These are phyloP conservation scores for Rhinogobio ventralis DNA, from an alignment of 2,797 vertebrate species.

Conservation along the genomic window DNA sequence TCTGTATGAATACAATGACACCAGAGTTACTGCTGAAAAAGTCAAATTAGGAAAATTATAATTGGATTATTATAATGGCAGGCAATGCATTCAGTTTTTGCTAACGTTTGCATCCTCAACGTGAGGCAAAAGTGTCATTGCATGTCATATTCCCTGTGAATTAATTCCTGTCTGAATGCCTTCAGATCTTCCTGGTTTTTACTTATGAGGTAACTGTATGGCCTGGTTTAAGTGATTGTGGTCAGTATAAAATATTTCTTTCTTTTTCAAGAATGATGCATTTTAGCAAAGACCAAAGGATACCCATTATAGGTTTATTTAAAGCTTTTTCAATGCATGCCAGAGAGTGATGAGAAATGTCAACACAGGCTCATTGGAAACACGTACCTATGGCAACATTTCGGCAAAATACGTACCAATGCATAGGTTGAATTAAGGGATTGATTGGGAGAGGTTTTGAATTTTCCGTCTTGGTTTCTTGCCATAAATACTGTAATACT, in stretches of 20 bases:
- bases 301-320: neutral
- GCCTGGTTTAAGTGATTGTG: neutral
- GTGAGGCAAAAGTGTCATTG: neutral
- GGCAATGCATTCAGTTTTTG: neutral
- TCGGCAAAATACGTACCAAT: no score
- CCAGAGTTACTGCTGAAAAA: neutral
- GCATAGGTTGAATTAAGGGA: no score
- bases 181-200: neutral
- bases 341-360: neutral
- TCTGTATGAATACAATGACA: neutral
- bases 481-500: no score
- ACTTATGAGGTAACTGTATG: neutral
- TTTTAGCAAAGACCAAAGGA: neutral
- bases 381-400: no score
- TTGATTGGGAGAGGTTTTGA: no score
- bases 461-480: no score
- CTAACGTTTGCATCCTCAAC: neutral
- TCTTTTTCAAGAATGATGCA: neutral
- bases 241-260: neutral
- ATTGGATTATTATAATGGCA: neutral
- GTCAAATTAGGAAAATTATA: neutral
- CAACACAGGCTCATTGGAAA: no score
- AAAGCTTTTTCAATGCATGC: neutral
- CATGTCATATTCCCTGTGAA: neutral
- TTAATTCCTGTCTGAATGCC: neutral